Evolutionary conservation across 2,797 vertebrate species (phyloP), one percentile per base, ranked within the genome.

Genomic region (Enteromius treurensis): DNA sequence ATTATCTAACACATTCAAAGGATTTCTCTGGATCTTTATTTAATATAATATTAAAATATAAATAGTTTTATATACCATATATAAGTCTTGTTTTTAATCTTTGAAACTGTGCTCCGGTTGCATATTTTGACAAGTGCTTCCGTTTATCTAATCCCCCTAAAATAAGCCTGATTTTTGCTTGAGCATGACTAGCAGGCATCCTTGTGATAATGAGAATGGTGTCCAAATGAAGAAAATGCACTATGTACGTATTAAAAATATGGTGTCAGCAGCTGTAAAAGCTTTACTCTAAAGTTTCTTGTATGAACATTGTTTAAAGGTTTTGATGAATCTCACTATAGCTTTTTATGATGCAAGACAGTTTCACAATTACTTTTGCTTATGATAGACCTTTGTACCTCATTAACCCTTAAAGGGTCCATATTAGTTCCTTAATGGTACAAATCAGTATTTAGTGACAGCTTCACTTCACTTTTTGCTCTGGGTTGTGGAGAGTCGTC

Each of bases 121-220:
- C n/a, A 51, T 58, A 55, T 80, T 37, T 26, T 21, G 49, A 53
- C 47, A 75, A 67, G 62, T 58, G 29, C 45, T 69, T 74, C 40
- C 40, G 47, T 76, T 58, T 76, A 45, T 4, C 51, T 49, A 40
- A 70, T 26, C 51, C 19, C 32, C 11, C 37, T n/a, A 75, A 40
- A 58, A 76, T 49, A 11, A 9, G 14, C 51, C 49, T 49, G 62
- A n/a, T 80, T 76, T 69, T 45, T 34, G 37, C n/a, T 10, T 55
- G n/a, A 58, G 11, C 67, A 1, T 37, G 60, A 21, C 26, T 32
- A 19, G 7, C 37, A 14, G 23, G 17, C 19, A 26, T 15, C n/a
- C 37, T 62, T 23, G 47, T 40, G 26, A 75, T 53, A 9, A 29
- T 76, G 8, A 32, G 32, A 32, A 32, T 32, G 32, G 32, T 32